phyloP scores from a whole-genome alignment of 1,140 invertebrate genomes.

The Vanessa tameamea region DNA sequence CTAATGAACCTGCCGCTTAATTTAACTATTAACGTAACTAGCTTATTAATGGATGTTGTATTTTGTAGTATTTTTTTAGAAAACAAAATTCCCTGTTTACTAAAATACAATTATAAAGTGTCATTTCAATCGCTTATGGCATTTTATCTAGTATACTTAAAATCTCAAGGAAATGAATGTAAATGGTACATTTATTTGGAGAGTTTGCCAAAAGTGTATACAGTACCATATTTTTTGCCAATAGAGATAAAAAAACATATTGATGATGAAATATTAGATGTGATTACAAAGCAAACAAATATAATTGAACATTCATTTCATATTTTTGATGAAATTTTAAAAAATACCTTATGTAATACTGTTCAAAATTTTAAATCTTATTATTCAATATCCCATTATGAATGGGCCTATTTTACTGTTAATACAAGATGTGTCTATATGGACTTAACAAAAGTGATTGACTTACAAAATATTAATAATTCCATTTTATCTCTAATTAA shows the following conservation, averaged over 20 bases:
- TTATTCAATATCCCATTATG: conserved; percentile 72
- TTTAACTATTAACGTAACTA: conserved; percentile 82
- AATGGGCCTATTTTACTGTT: conserved; percentile 86
- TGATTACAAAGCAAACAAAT: conserved; percentile 62
- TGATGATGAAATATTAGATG: conserved; percentile 62
- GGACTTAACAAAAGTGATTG: conserved; percentile 69
- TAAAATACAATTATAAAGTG: conserved; percentile 60
- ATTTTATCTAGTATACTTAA: conserved; percentile 82
- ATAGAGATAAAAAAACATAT: conserved; percentile 67
- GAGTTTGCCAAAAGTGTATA: conserved; percentile 82
- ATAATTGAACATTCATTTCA: conserved; percentile 72
- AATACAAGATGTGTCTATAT: conserved; percentile 87
- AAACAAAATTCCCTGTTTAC: conserved; percentile 56
- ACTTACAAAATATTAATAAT: conserved; percentile 57
- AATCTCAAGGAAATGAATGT: conserved; percentile 67
- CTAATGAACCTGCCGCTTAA: conserved; percentile 82
- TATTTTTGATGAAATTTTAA: conserved; percentile 66
- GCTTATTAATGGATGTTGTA: conserved; percentile 66
- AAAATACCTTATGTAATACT: conserved; percentile 46
- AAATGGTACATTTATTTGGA: conserved; percentile 82
- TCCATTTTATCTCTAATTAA: conserved; percentile 64
- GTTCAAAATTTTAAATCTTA: conserved; percentile 55
- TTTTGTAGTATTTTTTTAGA: conserved; percentile 77
- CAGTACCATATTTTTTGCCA: conserved; percentile 80
- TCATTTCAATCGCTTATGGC: conserved; percentile 81